Evolutionary conservation across 2,797 vertebrate genomes (phyloP).

Genomic region (Pseudochromis fuscus): DNA sequence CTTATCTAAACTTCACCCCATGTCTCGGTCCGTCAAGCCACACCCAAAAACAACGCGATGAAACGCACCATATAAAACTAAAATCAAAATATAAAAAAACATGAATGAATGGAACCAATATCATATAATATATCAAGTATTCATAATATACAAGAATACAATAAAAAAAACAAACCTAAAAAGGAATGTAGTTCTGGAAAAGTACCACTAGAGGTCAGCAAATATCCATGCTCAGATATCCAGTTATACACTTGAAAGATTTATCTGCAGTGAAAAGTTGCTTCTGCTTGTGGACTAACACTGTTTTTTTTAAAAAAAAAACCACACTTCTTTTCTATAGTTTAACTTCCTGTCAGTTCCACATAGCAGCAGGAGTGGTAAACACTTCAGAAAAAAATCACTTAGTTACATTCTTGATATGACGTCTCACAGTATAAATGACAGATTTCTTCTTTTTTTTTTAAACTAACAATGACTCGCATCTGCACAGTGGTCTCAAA

Average conservation of each 20-base stretch:
- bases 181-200: constrained; percentile 83
- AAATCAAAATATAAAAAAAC: constrained; percentile 70
- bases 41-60: constrained; percentile 57
- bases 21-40: constrained; percentile 42
- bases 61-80: constrained; percentile 66
- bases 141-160: constrained; percentile 75
- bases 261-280: constrained; percentile 60
- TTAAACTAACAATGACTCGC: constrained; percentile 67
- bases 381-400: constrained; percentile 64
- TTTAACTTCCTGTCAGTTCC: constrained; percentile 44
- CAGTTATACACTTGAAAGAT: constrained; percentile 72
- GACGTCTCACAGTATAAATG: constrained; percentile 80
- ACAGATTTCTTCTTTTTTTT: constrained; percentile 35
- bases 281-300: constrained; percentile 63
- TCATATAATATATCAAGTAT: constrained; percentile 76
- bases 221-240: constrained; percentile 84
- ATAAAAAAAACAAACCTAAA: constrained; percentile 76
- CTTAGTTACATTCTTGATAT: constrained; percentile 79
- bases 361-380: constrained; percentile 72
- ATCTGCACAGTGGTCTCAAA: constrained; percentile 75
- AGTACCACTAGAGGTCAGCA: constrained; percentile 85
- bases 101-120: constrained; percentile 69
- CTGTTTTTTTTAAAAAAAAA: constrained; percentile 33
- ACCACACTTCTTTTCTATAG: neutral
- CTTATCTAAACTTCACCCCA: constrained; percentile 41